These are phyloP conservation scores for Geopemphigus sp. DNA, from an alignment of 1,140 invertebrate species.

Conservation along the genomic window DNA sequence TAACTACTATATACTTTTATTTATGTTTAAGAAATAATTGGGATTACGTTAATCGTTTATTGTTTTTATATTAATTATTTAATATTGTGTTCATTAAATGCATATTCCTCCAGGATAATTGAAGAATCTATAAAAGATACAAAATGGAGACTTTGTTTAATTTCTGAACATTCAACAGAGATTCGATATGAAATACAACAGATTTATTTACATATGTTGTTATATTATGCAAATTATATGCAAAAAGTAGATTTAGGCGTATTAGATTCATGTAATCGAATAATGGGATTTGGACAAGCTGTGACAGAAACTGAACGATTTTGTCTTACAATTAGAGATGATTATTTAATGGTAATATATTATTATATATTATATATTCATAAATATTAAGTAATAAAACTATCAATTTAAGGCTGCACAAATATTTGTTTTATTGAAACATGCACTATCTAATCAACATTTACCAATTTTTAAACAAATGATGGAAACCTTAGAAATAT, in stretches of 20 bases:
- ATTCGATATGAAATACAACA: slow-evolving; percentile 32
- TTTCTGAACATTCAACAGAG: slow-evolving; percentile 29
- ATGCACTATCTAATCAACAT: background rate
- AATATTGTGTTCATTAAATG: background rate
- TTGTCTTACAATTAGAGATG: slow-evolving; percentile 39
- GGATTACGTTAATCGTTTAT: background rate
- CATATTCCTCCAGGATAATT: background rate
- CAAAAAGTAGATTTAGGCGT: slow-evolving; percentile 33
- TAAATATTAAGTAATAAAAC: background rate
- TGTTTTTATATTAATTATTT: background rate
- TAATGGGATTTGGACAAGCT: slow-evolving; percentile 4
- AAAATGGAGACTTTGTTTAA: slow-evolving; percentile 28
- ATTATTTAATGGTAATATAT: slow-evolving; percentile 40
- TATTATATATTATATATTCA: background rate
- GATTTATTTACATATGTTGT: slow-evolving; percentile 15
- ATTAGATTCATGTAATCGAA: slow-evolving; percentile 30
- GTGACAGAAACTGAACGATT: slow-evolving; percentile 30
- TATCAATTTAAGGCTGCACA: background rate
- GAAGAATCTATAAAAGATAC: background rate
- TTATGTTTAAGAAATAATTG: background rate
- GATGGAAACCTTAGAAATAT: background rate
- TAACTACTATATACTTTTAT: background rate
- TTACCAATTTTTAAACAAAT: slow-evolving; percentile 3
- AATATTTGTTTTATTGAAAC: slow-evolving; percentile 24
- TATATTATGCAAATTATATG: slow-evolving; percentile 26